Percentiles rank a stretch among this genome's conserved stretches.
These are phyloP conservation scores for Homarus gammarus DNA, from an alignment of 2,888 invertebrate genomes.

Conservation along the genomic window DNA sequence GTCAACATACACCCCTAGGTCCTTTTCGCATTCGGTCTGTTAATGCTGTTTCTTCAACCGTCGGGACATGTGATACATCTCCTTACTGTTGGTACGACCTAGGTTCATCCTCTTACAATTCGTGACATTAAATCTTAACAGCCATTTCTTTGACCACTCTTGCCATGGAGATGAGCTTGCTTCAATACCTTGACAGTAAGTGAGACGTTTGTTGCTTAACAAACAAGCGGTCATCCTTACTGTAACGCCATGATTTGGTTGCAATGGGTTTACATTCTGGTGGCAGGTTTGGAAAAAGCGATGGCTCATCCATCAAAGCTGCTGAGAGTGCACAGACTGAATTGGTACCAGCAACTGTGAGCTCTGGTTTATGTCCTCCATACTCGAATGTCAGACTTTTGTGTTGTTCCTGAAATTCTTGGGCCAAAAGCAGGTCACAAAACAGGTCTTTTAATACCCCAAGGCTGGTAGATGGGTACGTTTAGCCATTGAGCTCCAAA, in stretches of 20 bases:
- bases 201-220: not conserved
- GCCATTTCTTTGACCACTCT: too few species aligned
- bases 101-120: too few species aligned
- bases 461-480: constrained; percentile 11
- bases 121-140: too few species aligned
- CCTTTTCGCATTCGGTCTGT: too few species aligned
- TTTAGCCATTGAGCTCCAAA: not conserved
- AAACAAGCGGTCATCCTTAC: not conserved
- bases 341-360: constrained; percentile 7
- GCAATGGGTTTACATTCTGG: not conserved
- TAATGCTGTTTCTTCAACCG: too few species aligned
- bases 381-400: constrained; percentile 20
- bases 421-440: constrained; percentile 28
- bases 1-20: too few species aligned
- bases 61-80: too few species aligned
- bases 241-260: constrained; percentile 20
- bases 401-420: constrained; percentile 41
- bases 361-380: constrained; percentile 28
- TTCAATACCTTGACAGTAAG: too few species aligned
- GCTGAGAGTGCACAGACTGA: constrained; percentile 20
- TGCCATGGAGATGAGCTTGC: constrained; percentile 6
- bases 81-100: too few species aligned
- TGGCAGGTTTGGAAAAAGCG: constrained; percentile 25
- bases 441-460: constrained; percentile 7
- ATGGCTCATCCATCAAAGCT: constrained; percentile 22